Conservation (phyloP, 1,140 invertebrate species). For the Nomia melanderi region DNA sequence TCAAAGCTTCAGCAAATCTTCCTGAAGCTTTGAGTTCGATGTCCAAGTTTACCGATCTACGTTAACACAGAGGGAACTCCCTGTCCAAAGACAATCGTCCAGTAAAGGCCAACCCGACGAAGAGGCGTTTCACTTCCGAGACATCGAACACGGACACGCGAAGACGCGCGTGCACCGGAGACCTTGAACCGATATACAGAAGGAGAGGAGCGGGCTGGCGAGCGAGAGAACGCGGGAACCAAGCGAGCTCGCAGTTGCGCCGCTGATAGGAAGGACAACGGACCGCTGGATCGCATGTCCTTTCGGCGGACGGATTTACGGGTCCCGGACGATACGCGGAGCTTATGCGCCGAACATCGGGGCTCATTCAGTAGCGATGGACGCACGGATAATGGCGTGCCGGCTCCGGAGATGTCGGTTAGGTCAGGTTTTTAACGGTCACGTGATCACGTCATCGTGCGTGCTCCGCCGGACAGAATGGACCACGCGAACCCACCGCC, state of each 20-base stretch:
- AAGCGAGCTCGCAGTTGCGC: constrained; percentile 3
- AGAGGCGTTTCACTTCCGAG: neutral
- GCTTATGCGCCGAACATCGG: constrained; percentile 49
- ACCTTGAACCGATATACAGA: constrained; percentile 48
- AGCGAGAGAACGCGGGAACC: no score
- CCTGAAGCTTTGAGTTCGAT: no score
- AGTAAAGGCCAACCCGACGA: no score
- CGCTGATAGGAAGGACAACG: constrained; percentile 54
- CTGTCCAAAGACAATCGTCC: neutral
- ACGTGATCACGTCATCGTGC: constrained; percentile 76
- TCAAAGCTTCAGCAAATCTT: no score
- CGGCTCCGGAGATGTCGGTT: constrained; percentile 56
- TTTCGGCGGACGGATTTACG: constrained; percentile 60
- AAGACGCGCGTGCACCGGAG: constrained; percentile 37
- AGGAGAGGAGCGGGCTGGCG: constrained; percentile 17
- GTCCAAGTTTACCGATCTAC: no score
- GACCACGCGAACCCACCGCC: constrained; percentile 70
- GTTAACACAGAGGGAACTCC: no score
- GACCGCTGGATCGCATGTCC: constrained; percentile 54
- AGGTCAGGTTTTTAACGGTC: constrained; percentile 77
- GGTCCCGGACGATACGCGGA: constrained; percentile 36
- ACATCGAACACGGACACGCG: neutral
- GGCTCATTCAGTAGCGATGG: constrained; percentile 54
- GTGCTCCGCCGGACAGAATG: constrained; percentile 67
- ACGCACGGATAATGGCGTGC: constrained; percentile 67